Evolutionary conservation across 2,797 vertebrate species (phyloP), one percentile per base, ranked within the genome.

Genomic region (Dipus sagitta): DNA sequence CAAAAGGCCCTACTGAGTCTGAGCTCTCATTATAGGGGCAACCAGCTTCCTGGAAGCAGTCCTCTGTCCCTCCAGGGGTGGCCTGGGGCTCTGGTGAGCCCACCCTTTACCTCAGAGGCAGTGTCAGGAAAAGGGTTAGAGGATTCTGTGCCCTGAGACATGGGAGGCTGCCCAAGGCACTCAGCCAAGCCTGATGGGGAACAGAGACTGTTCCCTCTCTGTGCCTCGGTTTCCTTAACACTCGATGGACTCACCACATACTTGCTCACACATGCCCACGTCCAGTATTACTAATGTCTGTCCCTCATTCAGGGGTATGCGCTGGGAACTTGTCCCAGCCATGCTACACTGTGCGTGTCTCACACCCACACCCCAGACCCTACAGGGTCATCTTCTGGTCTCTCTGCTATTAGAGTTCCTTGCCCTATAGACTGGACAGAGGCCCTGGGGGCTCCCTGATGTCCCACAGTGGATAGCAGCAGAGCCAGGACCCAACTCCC

Each of bases 251-350:
- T 21, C 1, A 17, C 74, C 10, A 32, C 47, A 28, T 4, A 4
- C 0, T 0, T 0, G 42, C 0, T 52, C 72, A n/a, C 38, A 20
- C 1, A 3, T 17, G 24, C 23, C 52, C 20, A 2, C 18, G n/a
- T 9, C 20, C 5, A 1, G 34, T 24, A 67, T 67, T 28, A 9
- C 24, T 30, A 24, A 28, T 24, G 28, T 62, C 85, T 75, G 85
- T 12, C 58, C 62, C 21, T 23, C 47, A 1, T 23, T 68, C 11
- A 26, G 3, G 24, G 9, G 26, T 15, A 6, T 14, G 23, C 8
- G 9, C 62, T 14, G 13, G 24, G 32, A 58, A 18, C 17, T 67
- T 17, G 42, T n/a, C 60, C 17, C 13, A 30, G 60, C 23, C 34
- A 23, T 24, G 26, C 32, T 12, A 34, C 1, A 26, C 17, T 6